Base-by-base conservation (phyloP, 2,888 invertebrate genomes). In the Hipparchia sbordonii region DNA sequence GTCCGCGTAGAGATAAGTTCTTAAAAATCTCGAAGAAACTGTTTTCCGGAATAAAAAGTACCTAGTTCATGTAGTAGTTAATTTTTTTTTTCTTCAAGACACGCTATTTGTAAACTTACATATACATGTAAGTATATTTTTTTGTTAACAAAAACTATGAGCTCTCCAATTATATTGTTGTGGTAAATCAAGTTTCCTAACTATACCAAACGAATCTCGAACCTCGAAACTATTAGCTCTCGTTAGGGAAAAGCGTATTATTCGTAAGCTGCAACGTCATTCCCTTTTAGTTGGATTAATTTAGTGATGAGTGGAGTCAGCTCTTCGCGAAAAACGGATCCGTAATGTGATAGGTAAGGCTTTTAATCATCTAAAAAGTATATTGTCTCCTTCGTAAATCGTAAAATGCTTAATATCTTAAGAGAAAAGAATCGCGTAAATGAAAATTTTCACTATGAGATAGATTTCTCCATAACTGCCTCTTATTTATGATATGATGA, bases 261-360 rank as follows among this genome's bases (percentile, higher is more conserved):
- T n/a, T 66, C 33, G 52, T 52, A 6, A 65, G 51, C 54, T 66
- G 39, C 66, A 39, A 66, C 66, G 66, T 54, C 39, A 54, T 51
- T 13, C 51, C 65, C 54, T 66, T 54, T 66, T 54, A 66, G 39
- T 54, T 6, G 66, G 54, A 39, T 56, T 56, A 45, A 56, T 67
- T 67, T 56, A 67, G 56, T 67, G 56, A 45, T 56, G 45, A 67
- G 3, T 39, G 39, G 39, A 56, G 45, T 45, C 45, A 45, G 56
- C 23, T 9, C 13, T 67, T 56, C 56, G 67, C 13, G 67, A 56
- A 45, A 51, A 12, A 9, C 46, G 6, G 56, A 56, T 56, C 56
- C 56, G 8, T 56, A 67, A 56, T 67, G 13, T 13, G 13, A 67
- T 56, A 56, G 39, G 56, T 39, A 54, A 54, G 39, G 66, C 45